phyloP scores from a whole-genome alignment of 2,888 invertebrate genomes.

The Clepsis dumicolana region DNA sequence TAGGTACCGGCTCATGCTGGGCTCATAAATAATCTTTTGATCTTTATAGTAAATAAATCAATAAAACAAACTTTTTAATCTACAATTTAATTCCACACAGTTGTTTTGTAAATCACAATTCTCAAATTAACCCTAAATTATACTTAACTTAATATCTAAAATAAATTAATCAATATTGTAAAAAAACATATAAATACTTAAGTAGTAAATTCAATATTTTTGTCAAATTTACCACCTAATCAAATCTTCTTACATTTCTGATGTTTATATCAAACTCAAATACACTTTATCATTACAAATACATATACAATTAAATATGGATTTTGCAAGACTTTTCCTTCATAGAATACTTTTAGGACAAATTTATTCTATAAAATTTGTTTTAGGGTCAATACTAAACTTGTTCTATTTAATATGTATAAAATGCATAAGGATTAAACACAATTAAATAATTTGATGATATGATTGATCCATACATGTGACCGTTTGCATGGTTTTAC shows the following conservation, averaged over 20 bases:
- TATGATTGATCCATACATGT: neutral
- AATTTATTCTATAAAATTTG: no score
- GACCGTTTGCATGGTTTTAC: constrained; percentile 19
- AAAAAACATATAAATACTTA: constrained; percentile 1
- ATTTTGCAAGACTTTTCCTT: no score
- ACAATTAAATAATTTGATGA: neutral
- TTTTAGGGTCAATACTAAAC: no score
- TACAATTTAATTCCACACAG: neutral
- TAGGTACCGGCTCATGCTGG: no score
- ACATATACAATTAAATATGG: neutral
- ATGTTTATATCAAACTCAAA: neutral
- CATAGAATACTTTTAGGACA: no score
- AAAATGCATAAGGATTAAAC: neutral
- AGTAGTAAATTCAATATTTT: neutral
- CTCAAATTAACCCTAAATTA: constrained; percentile 12
- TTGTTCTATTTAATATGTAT: no score
- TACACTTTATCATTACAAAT: no score
- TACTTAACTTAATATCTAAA: constrained; percentile 16
- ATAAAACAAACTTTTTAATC: neutral
- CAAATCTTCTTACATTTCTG: neutral
- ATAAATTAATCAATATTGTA: constrained; percentile 47
- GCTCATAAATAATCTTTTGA: no score
- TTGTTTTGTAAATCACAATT: neutral
- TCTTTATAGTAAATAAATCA: no score
- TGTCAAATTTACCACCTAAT: constrained; percentile 1